Evolutionary conservation across 1,140 invertebrate species (phyloP).

Genomic region (Cydia splendana): DNA sequence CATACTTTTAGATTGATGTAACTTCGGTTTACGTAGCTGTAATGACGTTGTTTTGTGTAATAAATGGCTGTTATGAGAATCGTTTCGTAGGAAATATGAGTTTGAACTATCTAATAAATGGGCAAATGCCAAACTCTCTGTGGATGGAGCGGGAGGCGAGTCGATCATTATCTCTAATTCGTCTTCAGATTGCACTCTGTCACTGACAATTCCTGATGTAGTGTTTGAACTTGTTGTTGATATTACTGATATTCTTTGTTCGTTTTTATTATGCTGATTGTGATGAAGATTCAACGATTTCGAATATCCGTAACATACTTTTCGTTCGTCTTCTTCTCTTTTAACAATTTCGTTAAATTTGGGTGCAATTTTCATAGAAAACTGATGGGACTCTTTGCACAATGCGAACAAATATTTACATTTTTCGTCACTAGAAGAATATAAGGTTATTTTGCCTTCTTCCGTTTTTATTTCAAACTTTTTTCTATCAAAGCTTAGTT

Average conservation of each 20-base stretch:
- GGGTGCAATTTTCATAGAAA: slow-evolving; percentile 94
- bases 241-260: slow-evolving; percentile 94
- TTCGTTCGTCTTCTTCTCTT: slow-evolving; percentile 87
- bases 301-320: slow-evolving; percentile 83
- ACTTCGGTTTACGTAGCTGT: slow-evolving; percentile 67
- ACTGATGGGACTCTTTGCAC: slow-evolving; percentile 95
- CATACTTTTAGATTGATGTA: slow-evolving; percentile 54
- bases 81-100: slow-evolving; percentile 64
- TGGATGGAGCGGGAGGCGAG: slow-evolving; percentile 86
- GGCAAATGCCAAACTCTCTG: slow-evolving; percentile 86
- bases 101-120: slow-evolving; percentile 83
- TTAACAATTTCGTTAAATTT: slow-evolving; percentile 89
- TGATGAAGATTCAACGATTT: slow-evolving; percentile 82
- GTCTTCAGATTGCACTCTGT: slow-evolving; percentile 95
- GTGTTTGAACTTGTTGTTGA: slow-evolving; percentile 95
- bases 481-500: slow-evolving; percentile 96
- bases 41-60: slow-evolving; percentile 62
- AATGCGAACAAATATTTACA: slow-evolving; percentile 93
- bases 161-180: slow-evolving; percentile 93
- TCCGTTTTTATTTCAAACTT: slow-evolving; percentile 97
- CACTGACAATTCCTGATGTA: slow-evolving; percentile 96
- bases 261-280: slow-evolving; percentile 81
- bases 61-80: slow-evolving; percentile 54
- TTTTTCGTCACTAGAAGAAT: slow-evolving; percentile 94
- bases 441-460: slow-evolving; percentile 93